Evolutionary conservation across 2,113 vertebrate species (phyloP).

Genomic region (Malurus cyaneus): DNA sequence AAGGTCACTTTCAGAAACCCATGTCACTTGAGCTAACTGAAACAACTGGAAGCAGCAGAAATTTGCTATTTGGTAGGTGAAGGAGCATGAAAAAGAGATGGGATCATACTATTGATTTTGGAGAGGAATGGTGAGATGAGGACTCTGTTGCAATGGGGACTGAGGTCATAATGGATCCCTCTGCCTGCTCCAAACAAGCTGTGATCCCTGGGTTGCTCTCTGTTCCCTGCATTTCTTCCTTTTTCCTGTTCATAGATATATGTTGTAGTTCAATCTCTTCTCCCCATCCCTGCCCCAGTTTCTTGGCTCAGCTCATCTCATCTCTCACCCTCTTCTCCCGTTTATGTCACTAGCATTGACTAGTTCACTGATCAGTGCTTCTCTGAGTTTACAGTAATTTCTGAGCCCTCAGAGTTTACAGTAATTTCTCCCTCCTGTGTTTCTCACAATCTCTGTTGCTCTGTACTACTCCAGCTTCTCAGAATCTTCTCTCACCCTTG

Average conservation of each 20-base stretch:
- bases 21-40: slow-evolving; percentile 13
- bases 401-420: not conserved
- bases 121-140: not conserved
- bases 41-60: slow-evolving; percentile 23
- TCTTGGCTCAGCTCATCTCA: not conserved
- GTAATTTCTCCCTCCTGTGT: not conserved
- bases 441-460: not conserved
- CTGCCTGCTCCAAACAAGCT: not conserved
- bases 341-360: not conserved
- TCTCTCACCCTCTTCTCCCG: not conserved
- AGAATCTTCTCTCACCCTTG: not conserved
- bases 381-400: not conserved
- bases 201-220: not conserved
- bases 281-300: not conserved
- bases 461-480: not conserved
- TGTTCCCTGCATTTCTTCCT: not conserved
- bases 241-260: not conserved
- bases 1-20: slow-evolving; percentile 9
- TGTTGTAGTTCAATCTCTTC: not conserved
- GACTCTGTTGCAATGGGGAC: not conserved
- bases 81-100: not conserved
- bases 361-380: not conserved
- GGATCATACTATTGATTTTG: slow-evolving; percentile 5
- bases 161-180: not conserved
- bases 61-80: not conserved